Evolutionary conservation across 2,888 invertebrate species (phyloP).

Genomic region (Rhamphomyia laevipes): DNA sequence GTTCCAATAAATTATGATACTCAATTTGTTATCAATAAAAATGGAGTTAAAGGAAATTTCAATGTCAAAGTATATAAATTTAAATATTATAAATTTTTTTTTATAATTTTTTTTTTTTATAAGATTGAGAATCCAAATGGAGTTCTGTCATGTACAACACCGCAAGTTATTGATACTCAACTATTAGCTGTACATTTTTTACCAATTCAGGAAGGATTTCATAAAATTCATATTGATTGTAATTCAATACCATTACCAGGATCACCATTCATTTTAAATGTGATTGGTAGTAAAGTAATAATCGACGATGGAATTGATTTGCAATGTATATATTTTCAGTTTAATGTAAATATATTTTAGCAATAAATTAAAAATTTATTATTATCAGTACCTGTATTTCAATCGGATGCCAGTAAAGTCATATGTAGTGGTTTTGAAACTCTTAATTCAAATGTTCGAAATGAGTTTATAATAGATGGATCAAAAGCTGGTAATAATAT

Average conservation of each 20-base stretch:
- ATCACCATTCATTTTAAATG: slow-evolving; percentile 31
- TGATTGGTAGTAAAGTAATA: slow-evolving; percentile 23
- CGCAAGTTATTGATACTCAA: slow-evolving; percentile 29
- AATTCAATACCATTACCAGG: slow-evolving; percentile 29
- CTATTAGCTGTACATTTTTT: slow-evolving; percentile 25
- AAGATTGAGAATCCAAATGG: slow-evolving; percentile 29
- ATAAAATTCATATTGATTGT: slow-evolving; percentile 32
- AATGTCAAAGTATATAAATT: slow-evolving; percentile 25
- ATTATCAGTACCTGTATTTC: slow-evolving; percentile 22
- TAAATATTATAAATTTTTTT: background rate
- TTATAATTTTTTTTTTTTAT: background rate
- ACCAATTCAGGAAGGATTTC: slow-evolving; percentile 26
- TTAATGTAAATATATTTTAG: too few species aligned
- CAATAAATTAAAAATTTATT: background rate
- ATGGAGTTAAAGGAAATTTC: slow-evolving; percentile 34
- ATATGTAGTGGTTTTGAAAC: slow-evolving; percentile 25
- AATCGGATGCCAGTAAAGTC: slow-evolving; percentile 30
- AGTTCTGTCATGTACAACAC: slow-evolving; percentile 16
- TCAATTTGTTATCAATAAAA: slow-evolving; percentile 29
- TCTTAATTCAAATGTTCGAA: slow-evolving; percentile 27
- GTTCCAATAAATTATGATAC: slow-evolving; percentile 23
- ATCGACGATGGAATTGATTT: slow-evolving; percentile 12
- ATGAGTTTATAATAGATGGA: slow-evolving; percentile 32
- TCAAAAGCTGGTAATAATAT: slow-evolving; percentile 68
- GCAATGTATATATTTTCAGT: slow-evolving; percentile 12